These are phyloP conservation scores for Torymus tubicola DNA, from an alignment of 2,888 invertebrate species.

Conservation along the genomic window DNA sequence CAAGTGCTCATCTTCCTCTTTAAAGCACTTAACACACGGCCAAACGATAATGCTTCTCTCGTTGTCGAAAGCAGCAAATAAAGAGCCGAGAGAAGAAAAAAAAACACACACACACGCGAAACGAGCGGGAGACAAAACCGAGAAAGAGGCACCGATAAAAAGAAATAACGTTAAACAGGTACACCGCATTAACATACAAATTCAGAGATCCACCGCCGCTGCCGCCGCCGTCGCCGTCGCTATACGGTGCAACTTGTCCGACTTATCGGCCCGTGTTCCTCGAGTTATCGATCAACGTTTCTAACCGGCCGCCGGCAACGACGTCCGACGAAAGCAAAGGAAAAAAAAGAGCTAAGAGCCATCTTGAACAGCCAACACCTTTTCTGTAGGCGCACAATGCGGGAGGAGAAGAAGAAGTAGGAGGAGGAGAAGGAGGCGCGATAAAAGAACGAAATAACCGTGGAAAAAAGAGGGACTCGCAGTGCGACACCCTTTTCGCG, in stretches of 20 bases:
- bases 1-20: too few relatives aligned
- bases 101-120: not conserved
- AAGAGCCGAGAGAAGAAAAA: too few relatives aligned
- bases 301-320: conserved; percentile 12
- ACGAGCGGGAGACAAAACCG: not conserved
- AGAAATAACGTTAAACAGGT: conserved; percentile 38
- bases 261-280: conserved; percentile 37
- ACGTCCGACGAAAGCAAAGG: not conserved
- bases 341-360: too few relatives aligned
- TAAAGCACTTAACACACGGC: conserved; percentile 29
- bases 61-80: not conserved
- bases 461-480: too few relatives aligned
- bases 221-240: not conserved
- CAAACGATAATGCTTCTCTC: conserved; percentile 16
- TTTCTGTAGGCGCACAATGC: too few relatives aligned
- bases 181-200: conserved; percentile 52
- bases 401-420: too few relatives aligned
- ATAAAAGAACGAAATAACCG: too few relatives aligned
- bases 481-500: too few relatives aligned
- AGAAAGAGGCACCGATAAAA: conserved; percentile 19
- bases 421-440: too few relatives aligned
- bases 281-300: conserved; percentile 47
- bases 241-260: conserved; percentile 21
- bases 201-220: conserved; percentile 32
- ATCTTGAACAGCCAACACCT: too few relatives aligned